Conservation (phyloP, 2,888 invertebrate species). For the Drosophila mettleri region DNA sequence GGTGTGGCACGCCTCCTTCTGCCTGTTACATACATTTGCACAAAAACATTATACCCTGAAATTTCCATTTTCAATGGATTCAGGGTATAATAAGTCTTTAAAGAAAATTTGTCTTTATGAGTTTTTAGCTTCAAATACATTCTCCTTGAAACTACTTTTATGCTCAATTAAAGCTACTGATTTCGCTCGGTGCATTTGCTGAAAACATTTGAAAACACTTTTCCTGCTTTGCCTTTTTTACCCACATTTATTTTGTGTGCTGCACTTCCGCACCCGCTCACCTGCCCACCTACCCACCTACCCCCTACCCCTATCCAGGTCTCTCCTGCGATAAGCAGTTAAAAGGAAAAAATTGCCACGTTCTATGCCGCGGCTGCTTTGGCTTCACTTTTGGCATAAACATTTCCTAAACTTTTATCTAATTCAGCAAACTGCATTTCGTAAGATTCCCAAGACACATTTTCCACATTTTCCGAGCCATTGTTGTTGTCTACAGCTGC, state of each 20-base stretch:
- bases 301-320: not conserved
- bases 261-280: conserved; percentile 63
- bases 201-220: conserved; percentile 50
- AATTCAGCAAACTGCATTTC: conserved; percentile 71
- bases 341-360: conserved; percentile 20
- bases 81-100: no score
- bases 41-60: no score
- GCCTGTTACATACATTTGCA: no score
- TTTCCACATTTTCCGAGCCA: conserved; percentile 78
- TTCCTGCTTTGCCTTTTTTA: conserved; percentile 67
- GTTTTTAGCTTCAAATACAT: not conserved
- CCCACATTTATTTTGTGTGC: conserved; percentile 75
- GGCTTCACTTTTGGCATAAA: conserved; percentile 67
- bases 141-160: not conserved
- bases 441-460: conserved; percentile 32
- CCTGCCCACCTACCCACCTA: conserved; percentile 1
- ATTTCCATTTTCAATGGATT: no score
- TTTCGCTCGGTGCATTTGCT: conserved; percentile 5
- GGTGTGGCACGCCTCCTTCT: no score
- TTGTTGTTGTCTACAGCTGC: conserved; percentile 56
- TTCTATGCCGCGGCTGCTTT: conserved; percentile 9
- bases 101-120: not conserved
- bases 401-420: conserved; percentile 80
- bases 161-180: not conserved
- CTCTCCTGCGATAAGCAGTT: conserved; percentile 40